These are phyloP conservation scores for Teleiodes luculella DNA, from an alignment of 2,888 invertebrate species.

Conservation along the genomic window DNA sequence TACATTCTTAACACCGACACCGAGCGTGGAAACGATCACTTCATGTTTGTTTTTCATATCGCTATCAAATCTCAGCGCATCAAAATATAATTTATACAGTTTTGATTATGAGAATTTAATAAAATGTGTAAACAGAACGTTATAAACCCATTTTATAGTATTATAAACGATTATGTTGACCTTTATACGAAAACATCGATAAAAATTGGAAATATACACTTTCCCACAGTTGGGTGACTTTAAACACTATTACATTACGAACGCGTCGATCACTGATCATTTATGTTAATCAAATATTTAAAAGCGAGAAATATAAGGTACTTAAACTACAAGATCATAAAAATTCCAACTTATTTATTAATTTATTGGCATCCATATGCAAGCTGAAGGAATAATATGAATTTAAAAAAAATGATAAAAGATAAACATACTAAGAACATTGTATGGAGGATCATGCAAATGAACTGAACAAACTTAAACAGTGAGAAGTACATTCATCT, in stretches of 20 bases:
- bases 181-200: conserved; percentile 42
- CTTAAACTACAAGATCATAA: conserved; percentile 6
- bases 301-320: conserved; percentile 12
- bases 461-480: background rate
- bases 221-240: conserved; percentile 50
- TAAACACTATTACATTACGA: conserved; percentile 26
- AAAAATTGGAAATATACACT: conserved; percentile 48
- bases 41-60: conserved; percentile 48
- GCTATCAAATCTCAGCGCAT: conserved; percentile 35
- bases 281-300: conserved; percentile 32
- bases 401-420: conserved; percentile 11
- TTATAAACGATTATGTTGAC: conserved; percentile 47
- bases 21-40: conserved; percentile 31
- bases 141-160: conserved; percentile 48
- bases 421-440: conserved; percentile 1
- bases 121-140: conserved; percentile 43
- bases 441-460: conserved; percentile 11
- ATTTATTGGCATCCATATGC: background rate
- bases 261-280: conserved; percentile 30
- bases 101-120: conserved; percentile 58
- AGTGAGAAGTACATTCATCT: background rate
- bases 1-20: conserved; percentile 30
- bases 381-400: background rate
- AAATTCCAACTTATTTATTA: background rate
- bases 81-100: conserved; percentile 52